A percentile compares a stretch with the other conserved stretches of the same genome.
phyloP scores from a whole-genome alignment of 1,140 invertebrate species.

The Mya arenaria region DNA sequence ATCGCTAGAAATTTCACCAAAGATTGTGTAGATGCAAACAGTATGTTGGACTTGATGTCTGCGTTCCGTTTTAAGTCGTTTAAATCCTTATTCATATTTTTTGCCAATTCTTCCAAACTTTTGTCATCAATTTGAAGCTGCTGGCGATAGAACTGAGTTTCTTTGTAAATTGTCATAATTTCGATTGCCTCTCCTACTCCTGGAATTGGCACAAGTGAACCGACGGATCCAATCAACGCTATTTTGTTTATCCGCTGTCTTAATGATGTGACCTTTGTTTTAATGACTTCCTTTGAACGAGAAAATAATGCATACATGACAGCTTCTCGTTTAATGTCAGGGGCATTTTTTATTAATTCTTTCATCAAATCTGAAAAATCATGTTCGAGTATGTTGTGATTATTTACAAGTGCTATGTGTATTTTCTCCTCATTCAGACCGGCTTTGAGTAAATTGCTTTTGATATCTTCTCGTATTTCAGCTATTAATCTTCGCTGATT shows the following conservation, averaged over 20 bases:
- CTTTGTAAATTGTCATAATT: background rate
- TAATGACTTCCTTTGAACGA: background rate
- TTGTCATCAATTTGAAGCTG: slow-evolving; percentile 8
- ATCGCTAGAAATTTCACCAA: no score
- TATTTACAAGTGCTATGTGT: background rate
- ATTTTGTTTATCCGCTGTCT: background rate
- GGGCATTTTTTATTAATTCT: background rate
- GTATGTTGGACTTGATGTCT: no score
- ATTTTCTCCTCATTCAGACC: background rate
- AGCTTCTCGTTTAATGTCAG: background rate
- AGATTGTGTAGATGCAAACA: no score
- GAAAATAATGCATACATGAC: background rate
- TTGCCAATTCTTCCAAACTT: slow-evolving; percentile 26
- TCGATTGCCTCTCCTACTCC: background rate
- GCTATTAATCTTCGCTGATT: background rate
- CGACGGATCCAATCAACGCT: background rate
- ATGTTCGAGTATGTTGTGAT: background rate
- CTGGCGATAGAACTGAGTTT: background rate
- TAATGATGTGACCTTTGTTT: background rate
- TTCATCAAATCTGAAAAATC: background rate
- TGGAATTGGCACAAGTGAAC: background rate
- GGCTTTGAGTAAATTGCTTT: background rate
- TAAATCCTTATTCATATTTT: no score
- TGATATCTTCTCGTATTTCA: background rate
- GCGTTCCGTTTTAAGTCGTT: no score